Evolutionary conservation across 2,888 invertebrate genomes (phyloP).

Genomic region (Metacarcinus magister): DNA sequence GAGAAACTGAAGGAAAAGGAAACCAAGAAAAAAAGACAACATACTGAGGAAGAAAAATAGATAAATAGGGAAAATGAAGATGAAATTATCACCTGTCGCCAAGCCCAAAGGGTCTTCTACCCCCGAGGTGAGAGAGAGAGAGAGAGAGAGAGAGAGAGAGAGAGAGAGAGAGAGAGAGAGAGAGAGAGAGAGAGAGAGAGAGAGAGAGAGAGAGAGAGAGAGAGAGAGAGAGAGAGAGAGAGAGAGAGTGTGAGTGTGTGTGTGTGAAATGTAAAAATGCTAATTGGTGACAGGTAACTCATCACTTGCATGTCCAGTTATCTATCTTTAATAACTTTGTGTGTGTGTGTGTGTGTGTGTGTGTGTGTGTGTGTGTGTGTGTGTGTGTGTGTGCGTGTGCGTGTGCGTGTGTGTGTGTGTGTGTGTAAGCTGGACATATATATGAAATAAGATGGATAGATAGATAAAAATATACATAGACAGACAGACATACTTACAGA

Average conservation of each 20-base stretch:
- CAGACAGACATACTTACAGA: too few species aligned
- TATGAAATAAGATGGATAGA: too few species aligned
- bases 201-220: constrained; percentile 32
- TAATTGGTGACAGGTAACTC: too few species aligned
- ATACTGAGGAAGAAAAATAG: neutral
- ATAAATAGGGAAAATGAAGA: neutral
- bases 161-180: constrained; percentile 48
- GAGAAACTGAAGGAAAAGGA: neutral
- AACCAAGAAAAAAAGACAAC: neutral
- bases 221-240: constrained; percentile 36
- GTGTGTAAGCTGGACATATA: too few species aligned
- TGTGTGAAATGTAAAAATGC: neutral
- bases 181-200: constrained; percentile 42
- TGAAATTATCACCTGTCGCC: neutral
- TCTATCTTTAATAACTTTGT: neutral
- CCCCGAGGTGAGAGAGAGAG: constrained; percentile 39
- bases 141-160: constrained; percentile 20
- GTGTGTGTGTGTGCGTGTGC: constrained; percentile 51
- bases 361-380: constrained; percentile 47
- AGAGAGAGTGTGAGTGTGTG: neutral
- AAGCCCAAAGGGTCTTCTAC: neutral
- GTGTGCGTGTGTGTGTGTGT: neutral
- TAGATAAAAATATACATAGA: too few species aligned
- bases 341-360: constrained; percentile 49
- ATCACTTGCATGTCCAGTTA: too few species aligned